Base-by-base conservation (phyloP, 2,797 vertebrate species). In the Hoplostethus mediterraneus region DNA sequence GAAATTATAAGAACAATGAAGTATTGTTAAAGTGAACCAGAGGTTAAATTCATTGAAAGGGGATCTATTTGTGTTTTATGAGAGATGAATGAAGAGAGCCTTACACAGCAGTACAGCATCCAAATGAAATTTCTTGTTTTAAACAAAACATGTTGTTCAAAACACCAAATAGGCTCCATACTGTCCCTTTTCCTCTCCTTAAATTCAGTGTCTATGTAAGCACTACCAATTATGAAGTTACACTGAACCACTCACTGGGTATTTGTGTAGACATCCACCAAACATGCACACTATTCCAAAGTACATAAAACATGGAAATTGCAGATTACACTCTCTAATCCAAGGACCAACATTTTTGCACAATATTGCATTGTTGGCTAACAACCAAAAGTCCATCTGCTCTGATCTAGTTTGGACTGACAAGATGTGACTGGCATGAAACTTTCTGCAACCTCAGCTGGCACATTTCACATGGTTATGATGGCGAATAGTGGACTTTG, bases 281-380 rank as follows among this genome's bases (percentile, higher is more conserved):
- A 90, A 87, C 91, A 93, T 89, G 84, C 68, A 83, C 65, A 74
- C 54, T 62, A 75, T 87, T 85, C 82, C 73, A 79, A 88, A 89
- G 73, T 90, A 91, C 81, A 86, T 88, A 88, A 91, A 92, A 87
- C 87, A 90, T 84, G 72, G 75, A 71, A 84, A 89, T 87, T 87
- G 70, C 83, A 91, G 90, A 93, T 93, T 91, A 92, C 83, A 71
- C 56, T 72, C 80, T 63, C 83, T 92, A 93, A 93, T 91, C 92
- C 90, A 81, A 84, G 17, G 17, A 78, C 58, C 77, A 90, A 91
- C 58, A 86, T 92, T 82, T 87, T 85, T 89, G 44, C 47, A 75
- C 84, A 93, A 90, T 88, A 92, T 92, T 87, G 90, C 79, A 71
- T 73, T 31, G 49, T 33, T 89, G 90, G 87, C 82, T 58, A 30